These are phyloP conservation scores for Onychomys arenicola DNA, from an alignment of 2,797 vertebrate genomes.

Conservation along the genomic window DNA sequence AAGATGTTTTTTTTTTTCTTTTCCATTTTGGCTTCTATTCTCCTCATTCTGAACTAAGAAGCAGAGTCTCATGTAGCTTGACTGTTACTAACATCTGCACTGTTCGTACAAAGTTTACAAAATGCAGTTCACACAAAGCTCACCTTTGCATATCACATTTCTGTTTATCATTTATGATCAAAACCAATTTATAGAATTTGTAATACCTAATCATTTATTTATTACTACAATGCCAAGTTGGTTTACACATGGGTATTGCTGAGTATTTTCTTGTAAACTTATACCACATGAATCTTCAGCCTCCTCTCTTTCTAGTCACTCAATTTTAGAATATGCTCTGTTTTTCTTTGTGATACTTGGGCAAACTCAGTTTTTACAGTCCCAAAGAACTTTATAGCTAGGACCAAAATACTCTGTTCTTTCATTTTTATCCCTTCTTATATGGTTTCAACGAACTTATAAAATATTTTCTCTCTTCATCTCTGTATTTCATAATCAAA, in stretches of 20 bases:
- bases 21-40: neutral
- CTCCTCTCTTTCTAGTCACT: neutral
- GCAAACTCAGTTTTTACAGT: neutral
- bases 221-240: neutral
- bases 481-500: neutral
- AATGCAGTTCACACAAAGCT: neutral
- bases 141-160: neutral
- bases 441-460: neutral
- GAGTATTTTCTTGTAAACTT: neutral
- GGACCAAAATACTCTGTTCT: neutral
- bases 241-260: neutral
- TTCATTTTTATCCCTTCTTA: neutral
- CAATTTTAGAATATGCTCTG: neutral
- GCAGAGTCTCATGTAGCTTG: neutral
- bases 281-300: neutral
- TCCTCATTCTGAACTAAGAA: neutral
- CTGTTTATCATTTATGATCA: neutral
- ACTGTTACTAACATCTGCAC: neutral
- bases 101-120: neutral
- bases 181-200: neutral
- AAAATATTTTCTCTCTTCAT: neutral
- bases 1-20: too few species aligned
- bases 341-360: neutral
- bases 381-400: neutral
- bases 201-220: neutral